phyloP scores from a whole-genome alignment of 2,113 vertebrate genomes.

The Melanerpes aurifrons region DNA sequence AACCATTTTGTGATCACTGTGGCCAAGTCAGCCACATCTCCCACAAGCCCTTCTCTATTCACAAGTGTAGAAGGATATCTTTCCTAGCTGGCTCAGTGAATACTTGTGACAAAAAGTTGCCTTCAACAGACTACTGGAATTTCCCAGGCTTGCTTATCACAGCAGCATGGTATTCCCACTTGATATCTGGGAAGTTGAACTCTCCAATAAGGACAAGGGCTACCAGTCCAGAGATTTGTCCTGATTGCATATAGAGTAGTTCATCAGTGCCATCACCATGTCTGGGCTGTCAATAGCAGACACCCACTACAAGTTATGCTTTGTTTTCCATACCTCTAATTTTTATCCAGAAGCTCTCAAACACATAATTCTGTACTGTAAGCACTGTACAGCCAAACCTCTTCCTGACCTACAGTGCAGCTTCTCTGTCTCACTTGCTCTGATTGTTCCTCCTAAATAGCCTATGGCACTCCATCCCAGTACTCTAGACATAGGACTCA shows the following conservation, averaged over 20 bases:
- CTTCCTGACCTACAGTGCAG: too few species aligned
- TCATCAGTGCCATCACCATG: not conserved
- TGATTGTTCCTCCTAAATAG: not conserved
- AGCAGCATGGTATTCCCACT: not conserved
- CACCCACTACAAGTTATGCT: not conserved
- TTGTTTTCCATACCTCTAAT: not conserved
- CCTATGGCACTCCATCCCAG: not conserved
- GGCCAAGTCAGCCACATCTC: not conserved
- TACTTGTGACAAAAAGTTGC: not conserved
- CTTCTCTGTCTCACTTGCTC: not conserved
- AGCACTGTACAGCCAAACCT: too few species aligned
- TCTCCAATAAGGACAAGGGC: too few species aligned
- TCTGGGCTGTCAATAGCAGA: not conserved
- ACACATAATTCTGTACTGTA: too few species aligned
- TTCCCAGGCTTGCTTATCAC: not conserved
- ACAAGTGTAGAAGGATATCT: too few species aligned
- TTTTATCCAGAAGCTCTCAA: too few species aligned
- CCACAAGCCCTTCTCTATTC: too few species aligned
- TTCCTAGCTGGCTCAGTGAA: too few species aligned
- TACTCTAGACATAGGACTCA: not conserved
- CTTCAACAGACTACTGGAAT: not conserved
- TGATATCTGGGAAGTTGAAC: not conserved
- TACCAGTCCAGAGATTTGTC: not conserved
- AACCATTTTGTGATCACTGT: not conserved
- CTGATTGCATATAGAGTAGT: not conserved